A percentile compares a stretch with the other conserved stretches of the same genome.
Evolutionary conservation across 2,888 invertebrate species (phyloP).

Genomic region (Zelleria hepariella): DNA sequence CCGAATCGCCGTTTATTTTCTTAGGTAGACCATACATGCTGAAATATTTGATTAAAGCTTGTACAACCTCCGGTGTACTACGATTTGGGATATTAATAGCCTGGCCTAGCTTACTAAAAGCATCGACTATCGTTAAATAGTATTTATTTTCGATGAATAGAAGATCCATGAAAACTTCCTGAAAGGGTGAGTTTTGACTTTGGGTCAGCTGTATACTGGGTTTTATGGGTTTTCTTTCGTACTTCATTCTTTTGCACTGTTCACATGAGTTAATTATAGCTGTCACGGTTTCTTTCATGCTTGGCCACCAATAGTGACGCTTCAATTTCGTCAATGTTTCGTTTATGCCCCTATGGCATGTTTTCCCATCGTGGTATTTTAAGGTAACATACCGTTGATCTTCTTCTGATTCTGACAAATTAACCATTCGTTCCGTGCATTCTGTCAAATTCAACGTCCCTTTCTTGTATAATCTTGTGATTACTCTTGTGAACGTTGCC

Average conservation of each 20-base stretch:
- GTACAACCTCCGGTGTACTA: constrained; percentile 19
- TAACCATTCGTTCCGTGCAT: constrained; percentile 12
- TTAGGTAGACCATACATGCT: constrained; percentile 17
- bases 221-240: constrained; percentile 17
- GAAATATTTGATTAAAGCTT: constrained; percentile 21
- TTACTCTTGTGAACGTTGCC: constrained; percentile 1
- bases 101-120: constrained; percentile 23
- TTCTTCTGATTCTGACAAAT: constrained; percentile 6
- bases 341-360: constrained; percentile 16
- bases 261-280: constrained; percentile 19
- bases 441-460: constrained; percentile 12
- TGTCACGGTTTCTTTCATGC: constrained; percentile 13
- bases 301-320: constrained; percentile 10
- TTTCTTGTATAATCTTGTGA: constrained; percentile 11
- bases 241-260: constrained; percentile 16
- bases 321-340: constrained; percentile 11
- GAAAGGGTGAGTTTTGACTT: constrained; percentile 11
- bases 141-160: constrained; percentile 4
- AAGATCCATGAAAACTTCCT: constrained; percentile 4
- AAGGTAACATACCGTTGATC: constrained; percentile 13
- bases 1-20: constrained; percentile 20
- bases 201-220: constrained; percentile 19
- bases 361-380: constrained; percentile 16
- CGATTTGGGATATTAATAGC: constrained; percentile 17
- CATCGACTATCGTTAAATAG: constrained; percentile 18